Evolutionary conservation across 1,140 invertebrate genomes (phyloP).

Genomic region (Drosophila nikananu): DNA sequence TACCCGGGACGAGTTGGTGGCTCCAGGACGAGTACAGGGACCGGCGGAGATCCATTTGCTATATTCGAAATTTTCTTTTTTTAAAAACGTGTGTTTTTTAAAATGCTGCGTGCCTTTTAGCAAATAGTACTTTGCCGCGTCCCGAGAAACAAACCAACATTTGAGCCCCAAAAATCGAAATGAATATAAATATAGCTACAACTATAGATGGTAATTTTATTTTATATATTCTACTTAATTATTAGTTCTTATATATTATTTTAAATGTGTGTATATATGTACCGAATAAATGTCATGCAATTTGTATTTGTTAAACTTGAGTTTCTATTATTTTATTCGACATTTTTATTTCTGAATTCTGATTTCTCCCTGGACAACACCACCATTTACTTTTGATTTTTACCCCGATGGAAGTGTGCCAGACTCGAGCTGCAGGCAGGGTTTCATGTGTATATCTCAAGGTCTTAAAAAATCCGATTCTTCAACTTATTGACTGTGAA

Average conservation of each 20-base stretch:
- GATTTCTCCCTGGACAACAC: conserved; percentile 14
- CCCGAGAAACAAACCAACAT: conserved; percentile 12
- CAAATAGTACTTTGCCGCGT: conserved; percentile 64
- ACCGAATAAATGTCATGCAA: conserved; percentile 62
- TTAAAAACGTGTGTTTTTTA: conserved; percentile 83
- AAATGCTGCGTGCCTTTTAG: conserved; percentile 85
- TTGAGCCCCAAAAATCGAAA: conserved; percentile 27
- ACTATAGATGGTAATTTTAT: conserved; percentile 59
- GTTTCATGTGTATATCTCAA: conserved; percentile 5
- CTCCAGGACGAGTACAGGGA: conserved; percentile 5
- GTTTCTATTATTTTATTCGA: conserved; percentile 40
- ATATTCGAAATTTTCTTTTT: conserved; percentile 73
- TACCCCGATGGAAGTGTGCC: conserved; percentile 54
- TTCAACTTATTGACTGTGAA: conserved; percentile 65
- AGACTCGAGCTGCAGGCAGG: conserved; percentile 26
- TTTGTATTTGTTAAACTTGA: conserved; percentile 66
- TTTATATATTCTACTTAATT: conserved; percentile 46
- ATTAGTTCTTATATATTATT: conserved; percentile 61
- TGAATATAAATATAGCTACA: conserved; percentile 19
- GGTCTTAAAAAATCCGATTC: conserved; percentile 33
- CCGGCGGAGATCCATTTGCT: conserved; percentile 61
- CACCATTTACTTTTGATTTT: conserved; percentile 20
- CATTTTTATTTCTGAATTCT: conserved; percentile 14
- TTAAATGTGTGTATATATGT: conserved; percentile 59
- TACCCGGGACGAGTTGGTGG: conserved; percentile 29